Conservation (phyloP, 2,797 vertebrate genomes). For the Anguilla anguilla region DNA sequence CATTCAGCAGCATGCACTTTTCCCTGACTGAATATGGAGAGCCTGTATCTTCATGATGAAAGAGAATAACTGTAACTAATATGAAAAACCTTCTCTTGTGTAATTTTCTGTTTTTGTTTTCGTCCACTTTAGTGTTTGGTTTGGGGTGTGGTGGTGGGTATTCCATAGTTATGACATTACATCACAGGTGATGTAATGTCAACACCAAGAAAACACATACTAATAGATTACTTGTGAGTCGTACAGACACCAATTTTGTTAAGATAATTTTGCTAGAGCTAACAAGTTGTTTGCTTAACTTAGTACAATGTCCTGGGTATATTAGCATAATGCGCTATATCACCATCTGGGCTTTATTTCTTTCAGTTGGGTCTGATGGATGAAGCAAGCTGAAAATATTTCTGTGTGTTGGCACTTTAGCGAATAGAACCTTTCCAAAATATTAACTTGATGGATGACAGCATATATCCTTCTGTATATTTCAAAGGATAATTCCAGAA, state of each 20-base stretch:
- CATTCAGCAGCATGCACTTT: neutral
- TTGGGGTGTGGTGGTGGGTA: neutral
- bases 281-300: conserved; percentile 2
- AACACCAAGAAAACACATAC: neutral
- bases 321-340: conserved; percentile 4
- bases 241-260: neutral
- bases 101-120: neutral
- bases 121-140: neutral
- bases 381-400: conserved; percentile 10
- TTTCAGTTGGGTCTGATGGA: conserved; percentile 11
- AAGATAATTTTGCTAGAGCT: neutral
- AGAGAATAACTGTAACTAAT: neutral
- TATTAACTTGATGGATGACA: conserved; percentile 13
- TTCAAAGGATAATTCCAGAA: conserved; percentile 7
- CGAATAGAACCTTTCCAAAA: neutral
- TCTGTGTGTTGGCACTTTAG: conserved; percentile 8
- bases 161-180: neutral
- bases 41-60: neutral
- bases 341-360: conserved; percentile 6
- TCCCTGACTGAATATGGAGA: neutral
- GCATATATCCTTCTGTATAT: neutral
- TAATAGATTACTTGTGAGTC: neutral
- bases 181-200: neutral
- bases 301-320: neutral
- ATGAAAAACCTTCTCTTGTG: neutral